Conservation (phyloP, 2,888 invertebrate genomes). For the Drosophila rubida region DNA sequence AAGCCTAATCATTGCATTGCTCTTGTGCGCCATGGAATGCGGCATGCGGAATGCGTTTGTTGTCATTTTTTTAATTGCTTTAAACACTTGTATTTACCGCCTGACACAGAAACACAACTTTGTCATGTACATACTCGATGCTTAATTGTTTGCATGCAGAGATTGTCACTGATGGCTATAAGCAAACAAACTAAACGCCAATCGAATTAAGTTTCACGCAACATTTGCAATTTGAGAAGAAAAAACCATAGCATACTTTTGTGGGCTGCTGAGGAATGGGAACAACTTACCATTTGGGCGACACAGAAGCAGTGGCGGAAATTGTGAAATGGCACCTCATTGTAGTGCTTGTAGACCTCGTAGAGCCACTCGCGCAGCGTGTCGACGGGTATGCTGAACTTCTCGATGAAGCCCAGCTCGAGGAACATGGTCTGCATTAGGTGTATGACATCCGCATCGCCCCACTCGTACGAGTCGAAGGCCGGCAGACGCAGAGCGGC, state of each 20-base stretch:
- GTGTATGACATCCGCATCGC: slow-evolving; percentile 91
- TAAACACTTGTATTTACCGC: too few relatives aligned
- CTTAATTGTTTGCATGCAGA: too few relatives aligned
- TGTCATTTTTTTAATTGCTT: too few relatives aligned
- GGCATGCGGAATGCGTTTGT: too few relatives aligned
- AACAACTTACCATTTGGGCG: slow-evolving; percentile 91
- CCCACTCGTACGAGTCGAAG: slow-evolving; percentile 93
- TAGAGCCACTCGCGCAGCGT: slow-evolving; percentile 90
- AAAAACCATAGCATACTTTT: not conserved
- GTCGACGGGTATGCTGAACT: slow-evolving; percentile 90
- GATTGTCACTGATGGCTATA: too few relatives aligned
- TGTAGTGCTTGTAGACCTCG: slow-evolving; percentile 92
- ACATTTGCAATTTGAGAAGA: too few relatives aligned
- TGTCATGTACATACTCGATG: too few relatives aligned
- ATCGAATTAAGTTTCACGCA: too few relatives aligned
- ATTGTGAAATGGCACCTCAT: slow-evolving; percentile 95
- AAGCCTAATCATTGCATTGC: too few relatives aligned
- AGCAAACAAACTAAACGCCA: too few relatives aligned
- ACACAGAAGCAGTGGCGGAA: slow-evolving; percentile 95
- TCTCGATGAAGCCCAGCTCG: slow-evolving; percentile 90
- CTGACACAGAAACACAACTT: too few relatives aligned
- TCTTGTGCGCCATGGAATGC: too few relatives aligned
- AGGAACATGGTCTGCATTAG: slow-evolving; percentile 93
- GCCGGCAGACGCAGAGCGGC: slow-evolving; percentile 85
- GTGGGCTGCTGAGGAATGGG: not conserved